Conservation (phyloP, 2,888 invertebrate species). For the Itoplectis maculator region DNA sequence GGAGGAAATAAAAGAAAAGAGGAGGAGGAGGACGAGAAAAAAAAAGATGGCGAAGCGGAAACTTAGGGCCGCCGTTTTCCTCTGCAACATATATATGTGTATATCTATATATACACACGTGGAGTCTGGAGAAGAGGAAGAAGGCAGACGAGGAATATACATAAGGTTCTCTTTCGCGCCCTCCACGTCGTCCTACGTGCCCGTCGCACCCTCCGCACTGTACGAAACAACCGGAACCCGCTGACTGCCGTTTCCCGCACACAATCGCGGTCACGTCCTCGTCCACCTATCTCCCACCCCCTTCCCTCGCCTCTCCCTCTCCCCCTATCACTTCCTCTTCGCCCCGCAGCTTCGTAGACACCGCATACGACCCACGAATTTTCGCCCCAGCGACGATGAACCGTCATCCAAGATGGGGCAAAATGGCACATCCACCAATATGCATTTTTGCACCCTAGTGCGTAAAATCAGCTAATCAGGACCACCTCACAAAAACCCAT, state of each 20-base stretch:
- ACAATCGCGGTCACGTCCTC: constrained; percentile 65
- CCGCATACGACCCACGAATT: constrained; percentile 48
- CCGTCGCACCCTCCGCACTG: constrained; percentile 9
- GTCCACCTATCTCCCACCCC: constrained; percentile 37
- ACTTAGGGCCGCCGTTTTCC: constrained; percentile 29
- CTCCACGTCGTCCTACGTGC: constrained; percentile 53
- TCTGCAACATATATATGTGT: constrained; percentile 9
- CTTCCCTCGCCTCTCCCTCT: not conserved
- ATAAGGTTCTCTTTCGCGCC: constrained; percentile 49
- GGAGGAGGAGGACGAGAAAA: not conserved
- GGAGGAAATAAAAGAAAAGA: constrained; percentile 18
- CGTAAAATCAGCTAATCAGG: too few species aligned
- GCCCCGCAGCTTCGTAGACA: constrained; percentile 54
- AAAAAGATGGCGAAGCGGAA: constrained; percentile 41
- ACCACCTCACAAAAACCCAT: too few species aligned
- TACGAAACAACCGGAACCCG: constrained; percentile 53
- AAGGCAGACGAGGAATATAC: constrained; percentile 33
- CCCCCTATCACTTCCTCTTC: constrained; percentile 26
- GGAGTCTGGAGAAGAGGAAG: constrained; percentile 18
- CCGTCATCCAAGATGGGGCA: constrained; percentile 6
- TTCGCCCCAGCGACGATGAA: constrained; percentile 28
- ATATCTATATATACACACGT: too few species aligned
- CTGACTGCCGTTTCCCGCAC: constrained; percentile 56
- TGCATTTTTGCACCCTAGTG: not conserved
- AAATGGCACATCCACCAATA: not conserved